A percentile compares a stretch with the other conserved stretches of the same genome.
Evolutionary conservation across 2,797 vertebrate genomes (phyloP).

Genomic region (Pygocentrus nattereri): DNA sequence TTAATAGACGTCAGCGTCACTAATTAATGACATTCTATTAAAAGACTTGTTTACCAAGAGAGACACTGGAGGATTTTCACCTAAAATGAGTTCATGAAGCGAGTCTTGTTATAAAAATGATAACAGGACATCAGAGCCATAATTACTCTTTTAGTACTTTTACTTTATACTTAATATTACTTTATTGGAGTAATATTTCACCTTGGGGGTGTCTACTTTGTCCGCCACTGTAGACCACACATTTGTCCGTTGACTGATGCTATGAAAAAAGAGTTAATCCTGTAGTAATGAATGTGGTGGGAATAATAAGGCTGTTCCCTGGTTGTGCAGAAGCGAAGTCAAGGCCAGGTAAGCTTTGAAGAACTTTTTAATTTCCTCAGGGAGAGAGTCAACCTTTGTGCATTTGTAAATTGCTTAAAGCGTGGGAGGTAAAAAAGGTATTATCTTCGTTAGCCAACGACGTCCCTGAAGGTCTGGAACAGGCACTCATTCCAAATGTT

Average conservation of each 20-base stretch:
- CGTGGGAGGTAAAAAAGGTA: constrained; percentile 24
- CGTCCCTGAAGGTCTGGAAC: constrained; percentile 23
- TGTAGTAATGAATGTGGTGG: neutral
- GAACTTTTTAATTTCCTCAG: constrained; percentile 53
- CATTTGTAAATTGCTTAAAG: constrained; percentile 39
- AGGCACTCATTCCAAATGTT: neutral
- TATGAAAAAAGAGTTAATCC: neutral
- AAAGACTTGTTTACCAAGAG: no score
- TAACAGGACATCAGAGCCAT: no score
- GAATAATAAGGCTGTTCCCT: neutral
- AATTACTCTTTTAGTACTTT: no score
- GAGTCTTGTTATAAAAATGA: no score
- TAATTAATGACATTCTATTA: no score
- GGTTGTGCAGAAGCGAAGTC: constrained; percentile 3
- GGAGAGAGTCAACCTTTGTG: constrained; percentile 24
- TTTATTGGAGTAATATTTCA: no score
- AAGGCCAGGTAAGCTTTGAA: neutral
- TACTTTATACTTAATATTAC: no score
- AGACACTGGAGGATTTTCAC: no score
- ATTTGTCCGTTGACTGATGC: neutral
- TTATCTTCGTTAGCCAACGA: constrained; percentile 46
- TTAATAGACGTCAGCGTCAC: no score
- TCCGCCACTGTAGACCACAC: no score
- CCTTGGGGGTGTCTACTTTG: no score
- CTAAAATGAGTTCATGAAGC: no score